Evolutionary conservation across 1,140 invertebrate genomes (phyloP).

Genomic region (Scaptomyza montana): DNA sequence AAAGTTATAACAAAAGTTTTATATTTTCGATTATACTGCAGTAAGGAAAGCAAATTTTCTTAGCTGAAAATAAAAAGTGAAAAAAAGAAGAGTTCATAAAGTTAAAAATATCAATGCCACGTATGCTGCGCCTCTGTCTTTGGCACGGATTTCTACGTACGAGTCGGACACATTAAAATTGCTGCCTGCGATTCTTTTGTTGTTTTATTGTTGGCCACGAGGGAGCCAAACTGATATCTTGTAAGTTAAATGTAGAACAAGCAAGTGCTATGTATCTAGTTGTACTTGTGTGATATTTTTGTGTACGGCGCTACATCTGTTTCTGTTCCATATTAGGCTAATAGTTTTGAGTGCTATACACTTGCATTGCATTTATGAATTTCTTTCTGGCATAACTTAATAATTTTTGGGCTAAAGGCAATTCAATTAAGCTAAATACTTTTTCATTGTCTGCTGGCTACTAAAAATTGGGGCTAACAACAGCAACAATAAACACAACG

Average conservation of each 20-base stretch:
- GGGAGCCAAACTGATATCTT: slow-evolving; percentile 55
- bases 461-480: slow-evolving; percentile 53
- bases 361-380: slow-evolving; percentile 52
- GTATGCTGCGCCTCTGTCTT: slow-evolving; percentile 60
- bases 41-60: slow-evolving; percentile 15
- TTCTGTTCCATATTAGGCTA: slow-evolving; percentile 7
- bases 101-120: slow-evolving; percentile 77
- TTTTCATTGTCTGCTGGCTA: slow-evolving; percentile 59
- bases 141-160: slow-evolving; percentile 60
- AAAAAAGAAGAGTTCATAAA: slow-evolving; percentile 51
- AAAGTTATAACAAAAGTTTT: slow-evolving; percentile 8
- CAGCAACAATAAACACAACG: slow-evolving; percentile 38
- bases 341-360: slow-evolving; percentile 35
- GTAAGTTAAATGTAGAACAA: slow-evolving; percentile 74
- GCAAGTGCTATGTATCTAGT: slow-evolving; percentile 42
- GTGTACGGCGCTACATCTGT: slow-evolving; percentile 13
- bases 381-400: slow-evolving; percentile 27
- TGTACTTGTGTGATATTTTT: slow-evolving; percentile 14
- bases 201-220: slow-evolving; percentile 65
- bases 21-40: background rate
- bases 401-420: slow-evolving; percentile 48
- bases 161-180: slow-evolving; percentile 50
- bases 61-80: slow-evolving; percentile 19
- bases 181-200: slow-evolving; percentile 44
- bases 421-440: slow-evolving; percentile 62